These are phyloP conservation scores for Antennarius maculatus DNA, from an alignment of 2,797 vertebrate species.

Conservation along the genomic window DNA sequence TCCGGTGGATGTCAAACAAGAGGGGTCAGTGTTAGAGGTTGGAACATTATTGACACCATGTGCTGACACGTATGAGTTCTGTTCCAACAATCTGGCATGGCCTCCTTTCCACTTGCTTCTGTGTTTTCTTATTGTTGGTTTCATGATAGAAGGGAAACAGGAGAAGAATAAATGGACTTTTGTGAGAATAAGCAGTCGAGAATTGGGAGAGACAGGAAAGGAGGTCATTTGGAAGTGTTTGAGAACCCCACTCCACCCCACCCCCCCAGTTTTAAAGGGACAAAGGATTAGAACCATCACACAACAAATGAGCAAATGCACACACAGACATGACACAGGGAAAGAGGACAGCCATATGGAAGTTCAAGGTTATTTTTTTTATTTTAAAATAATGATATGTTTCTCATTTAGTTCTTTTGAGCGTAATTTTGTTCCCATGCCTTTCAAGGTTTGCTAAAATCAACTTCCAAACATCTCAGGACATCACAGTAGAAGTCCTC, in stretches of 20 bases:
- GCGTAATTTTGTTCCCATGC: conserved; percentile 92
- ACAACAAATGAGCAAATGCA: conserved; percentile 67
- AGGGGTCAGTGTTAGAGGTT: conserved; percentile 70
- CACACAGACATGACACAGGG: conserved; percentile 65
- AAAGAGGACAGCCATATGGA: conserved; percentile 80
- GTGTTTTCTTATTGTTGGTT: conserved; percentile 19
- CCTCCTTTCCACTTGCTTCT: conserved; percentile 56
- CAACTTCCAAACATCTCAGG: conserved; percentile 79
- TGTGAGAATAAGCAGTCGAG: not conserved
- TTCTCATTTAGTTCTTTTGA: conserved; percentile 82
- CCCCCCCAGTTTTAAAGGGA: conserved; percentile 32
- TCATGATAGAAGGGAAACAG: not conserved
- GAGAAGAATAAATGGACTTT: not conserved
- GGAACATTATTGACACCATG: conserved; percentile 65
- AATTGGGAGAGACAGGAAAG: conserved; percentile 54
- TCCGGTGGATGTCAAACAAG: conserved; percentile 57
- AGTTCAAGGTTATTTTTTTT: conserved; percentile 79
- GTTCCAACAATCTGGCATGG: conserved; percentile 53
- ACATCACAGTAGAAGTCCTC: conserved; percentile 58
- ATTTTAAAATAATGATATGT: conserved; percentile 99
- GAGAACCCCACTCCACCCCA: conserved; percentile 30
- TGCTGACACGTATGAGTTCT: conserved; percentile 62
- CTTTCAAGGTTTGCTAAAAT: conserved; percentile 84
- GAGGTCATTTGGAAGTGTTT: conserved; percentile 63
- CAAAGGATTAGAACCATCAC: conserved; percentile 68